Conservation (phyloP, 2,113 vertebrate genomes). For the Naja naja region DNA sequence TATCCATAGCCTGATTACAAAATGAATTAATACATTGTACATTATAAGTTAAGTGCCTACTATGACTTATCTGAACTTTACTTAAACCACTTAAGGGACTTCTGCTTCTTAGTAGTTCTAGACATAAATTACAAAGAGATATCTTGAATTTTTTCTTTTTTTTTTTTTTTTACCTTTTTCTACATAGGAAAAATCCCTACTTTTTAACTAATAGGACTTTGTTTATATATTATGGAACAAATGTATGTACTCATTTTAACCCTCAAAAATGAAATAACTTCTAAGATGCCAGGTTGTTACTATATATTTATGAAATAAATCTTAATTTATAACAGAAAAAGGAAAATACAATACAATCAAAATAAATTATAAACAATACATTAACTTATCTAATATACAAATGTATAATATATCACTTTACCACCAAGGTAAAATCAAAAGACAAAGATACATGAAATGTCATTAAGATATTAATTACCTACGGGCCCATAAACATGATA, state of each 20-base stretch:
- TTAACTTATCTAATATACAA: not conserved
- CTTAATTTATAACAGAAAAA: not conserved
- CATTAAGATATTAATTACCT: not conserved
- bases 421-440: not conserved
- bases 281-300: not conserved
- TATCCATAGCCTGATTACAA: constrained; percentile 73
- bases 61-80: constrained; percentile 69
- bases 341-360: not conserved
- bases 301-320: not conserved
- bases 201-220: constrained; percentile 31
- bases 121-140: constrained; percentile 54
- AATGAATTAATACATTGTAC: constrained; percentile 73
- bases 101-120: constrained; percentile 53
- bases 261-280: not conserved
- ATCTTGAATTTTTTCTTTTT: constrained; percentile 46
- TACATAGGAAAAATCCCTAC: constrained; percentile 53
- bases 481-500: not conserved
- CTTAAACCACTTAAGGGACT: constrained; percentile 71
- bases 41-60: constrained; percentile 65
- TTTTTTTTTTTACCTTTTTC: constrained; percentile 52
- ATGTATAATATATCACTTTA: not conserved
- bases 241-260: not conserved
- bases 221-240: not conserved
- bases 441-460: not conserved
- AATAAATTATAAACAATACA: not conserved